Evolutionary conservation across 1,140 invertebrate genomes (phyloP), one percentile per base, ranked within the genome.

Genomic region (Lasaia peninsularis): DNA sequence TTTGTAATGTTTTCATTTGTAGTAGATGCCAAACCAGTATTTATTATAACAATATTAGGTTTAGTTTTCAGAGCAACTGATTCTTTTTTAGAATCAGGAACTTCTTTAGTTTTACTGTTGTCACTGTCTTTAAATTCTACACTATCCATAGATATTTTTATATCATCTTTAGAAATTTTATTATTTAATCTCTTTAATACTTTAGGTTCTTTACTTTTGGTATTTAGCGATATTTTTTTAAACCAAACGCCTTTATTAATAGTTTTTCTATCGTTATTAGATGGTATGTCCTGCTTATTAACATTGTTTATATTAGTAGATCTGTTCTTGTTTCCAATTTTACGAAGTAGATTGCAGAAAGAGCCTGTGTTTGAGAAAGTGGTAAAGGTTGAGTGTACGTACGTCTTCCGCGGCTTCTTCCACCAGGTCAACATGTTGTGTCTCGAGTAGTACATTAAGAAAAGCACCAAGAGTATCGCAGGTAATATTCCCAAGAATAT

Each of bases 401-500:
- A 95, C 89, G 80, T 91, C 90, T 93, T 91, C 57, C 90, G 87
- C 5, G 93, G 91, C 71, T 94, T 94, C 78, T 92, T 92, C 91
- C 93, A 93, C 72, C 92, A 91, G 33, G 89, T 85, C 16, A 92
- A 89, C 7, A 93, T 80, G 72, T 94, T 93, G 72, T 94, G 92
- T 8, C 92, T 91, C 40, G 92, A 91, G 71, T 95, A 95, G 91
- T 96, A 97, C 9, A 93, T 77, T 2, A 95, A 82, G 63, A 96
- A 92, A 2, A 91, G 89, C 0, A 93, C 55, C 1, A 96, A 71
- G 0, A 93, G 90, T 1, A 85, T 75, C 49, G 92, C 80, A 6
- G 96, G 96, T 32, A 97, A 77, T 49, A 98, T 93, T 5, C 95
- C 93, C 61, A 98, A 90, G 90, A 98, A 97, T 55, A 97, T 92